Evolutionary conservation across 2,888 invertebrate genomes (phyloP).

Genomic region (Ophion slaviceki): DNA sequence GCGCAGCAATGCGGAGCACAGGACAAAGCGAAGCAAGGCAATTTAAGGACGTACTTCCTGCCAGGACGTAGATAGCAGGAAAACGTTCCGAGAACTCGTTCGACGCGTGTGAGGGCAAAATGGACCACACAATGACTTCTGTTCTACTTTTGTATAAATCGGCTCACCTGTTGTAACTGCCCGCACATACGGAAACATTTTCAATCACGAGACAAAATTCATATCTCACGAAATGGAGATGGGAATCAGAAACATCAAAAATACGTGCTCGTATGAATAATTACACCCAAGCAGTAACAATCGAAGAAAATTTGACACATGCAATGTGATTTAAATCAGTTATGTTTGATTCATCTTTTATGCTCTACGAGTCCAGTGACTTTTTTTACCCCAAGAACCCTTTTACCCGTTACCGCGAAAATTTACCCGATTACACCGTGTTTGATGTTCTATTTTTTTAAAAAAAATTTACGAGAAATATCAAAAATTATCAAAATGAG

Average conservation of each 20-base stretch:
- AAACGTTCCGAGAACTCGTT: constrained; percentile 55
- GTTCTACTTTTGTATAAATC: constrained; percentile 18
- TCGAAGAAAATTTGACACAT: too few species aligned
- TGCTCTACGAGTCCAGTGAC: too few species aligned
- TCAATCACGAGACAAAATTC: background rate
- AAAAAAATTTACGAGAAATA: too few species aligned
- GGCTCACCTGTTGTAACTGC: constrained; percentile 50
- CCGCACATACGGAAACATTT: constrained; percentile 9
- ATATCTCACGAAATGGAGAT: constrained; percentile 10
- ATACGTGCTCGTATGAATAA: background rate
- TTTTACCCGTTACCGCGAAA: too few species aligned
- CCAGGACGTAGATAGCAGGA: constrained; percentile 49
- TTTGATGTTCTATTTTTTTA: too few species aligned
- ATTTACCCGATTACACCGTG: too few species aligned
- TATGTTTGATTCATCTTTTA: too few species aligned
- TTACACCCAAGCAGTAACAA: background rate
- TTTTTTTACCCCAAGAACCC: too few species aligned
- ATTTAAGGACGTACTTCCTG: constrained; percentile 59
- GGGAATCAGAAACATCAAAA: background rate
- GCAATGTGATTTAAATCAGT: too few species aligned
- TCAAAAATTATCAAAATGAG: too few species aligned
- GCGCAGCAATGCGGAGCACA: constrained; percentile 3
- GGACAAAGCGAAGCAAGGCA: constrained; percentile 27
- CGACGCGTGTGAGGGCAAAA: constrained; percentile 32
- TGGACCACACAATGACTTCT: constrained; percentile 26